Evolutionary conservation across 1,140 invertebrate species (phyloP).

Genomic region (Lordiphosa mommai): DNA sequence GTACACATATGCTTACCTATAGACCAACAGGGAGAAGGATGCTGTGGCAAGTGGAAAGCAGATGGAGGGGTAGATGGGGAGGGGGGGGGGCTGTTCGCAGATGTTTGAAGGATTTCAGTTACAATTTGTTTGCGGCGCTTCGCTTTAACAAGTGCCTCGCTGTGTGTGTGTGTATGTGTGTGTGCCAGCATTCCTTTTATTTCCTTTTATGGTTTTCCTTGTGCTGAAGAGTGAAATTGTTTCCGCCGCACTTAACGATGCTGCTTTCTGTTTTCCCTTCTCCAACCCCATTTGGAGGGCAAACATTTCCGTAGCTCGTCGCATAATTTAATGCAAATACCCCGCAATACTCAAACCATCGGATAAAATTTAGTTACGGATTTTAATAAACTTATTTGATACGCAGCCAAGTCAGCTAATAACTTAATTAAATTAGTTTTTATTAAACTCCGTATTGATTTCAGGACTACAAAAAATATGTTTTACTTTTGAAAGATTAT

Average conservation of each 20-base stretch:
- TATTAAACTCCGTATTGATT: too few species aligned
- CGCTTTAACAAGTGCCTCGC: slow-evolving; percentile 47
- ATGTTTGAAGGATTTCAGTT: slow-evolving; percentile 76
- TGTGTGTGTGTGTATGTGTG: slow-evolving; percentile 19
- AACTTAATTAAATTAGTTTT: too few species aligned
- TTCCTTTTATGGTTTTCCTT: slow-evolving; percentile 48
- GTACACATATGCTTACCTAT: slow-evolving; percentile 12
- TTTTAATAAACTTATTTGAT: too few species aligned
- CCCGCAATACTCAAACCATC: slow-evolving; percentile 1
- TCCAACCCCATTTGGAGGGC: slow-evolving; percentile 53
- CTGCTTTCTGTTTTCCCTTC: slow-evolving; percentile 17
- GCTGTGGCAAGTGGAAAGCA: slow-evolving; percentile 8
- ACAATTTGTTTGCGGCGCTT: slow-evolving; percentile 54
- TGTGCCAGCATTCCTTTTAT: slow-evolving; percentile 36
- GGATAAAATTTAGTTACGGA: too few species aligned
- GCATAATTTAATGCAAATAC: slow-evolving; percentile 77
- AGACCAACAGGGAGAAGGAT: slow-evolving; percentile 13
- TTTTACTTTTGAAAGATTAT: too few species aligned
- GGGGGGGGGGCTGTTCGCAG: slow-evolving; percentile 22
- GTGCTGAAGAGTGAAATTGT: slow-evolving; percentile 72
- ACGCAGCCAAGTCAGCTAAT: too few species aligned
- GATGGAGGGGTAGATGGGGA: slow-evolving; percentile 1
- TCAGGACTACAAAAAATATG: too few species aligned
- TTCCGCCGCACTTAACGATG: slow-evolving; percentile 72
- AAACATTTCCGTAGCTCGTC: slow-evolving; percentile 74